These are phyloP conservation scores for Nasonia longicornis DNA, from an alignment of 1,140 invertebrate genomes.

Conservation along the genomic window DNA sequence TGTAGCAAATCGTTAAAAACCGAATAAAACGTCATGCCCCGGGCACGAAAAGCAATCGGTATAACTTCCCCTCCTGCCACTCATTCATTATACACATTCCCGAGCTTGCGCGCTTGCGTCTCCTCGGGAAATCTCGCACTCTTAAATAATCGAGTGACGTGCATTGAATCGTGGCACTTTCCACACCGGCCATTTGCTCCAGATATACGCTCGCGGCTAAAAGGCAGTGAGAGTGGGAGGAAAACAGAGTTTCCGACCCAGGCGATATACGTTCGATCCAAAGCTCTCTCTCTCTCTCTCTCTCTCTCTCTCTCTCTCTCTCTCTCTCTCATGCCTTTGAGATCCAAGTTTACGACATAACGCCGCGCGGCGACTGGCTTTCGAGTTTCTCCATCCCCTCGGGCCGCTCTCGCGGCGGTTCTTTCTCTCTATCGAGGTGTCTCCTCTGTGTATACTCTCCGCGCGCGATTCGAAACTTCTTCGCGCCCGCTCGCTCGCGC, in stretches of 20 bases:
- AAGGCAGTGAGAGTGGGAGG: background rate
- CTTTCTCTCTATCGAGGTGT: background rate
- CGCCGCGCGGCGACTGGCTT: background rate
- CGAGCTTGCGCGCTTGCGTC: no score
- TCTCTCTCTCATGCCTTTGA: background rate
- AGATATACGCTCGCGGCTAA: slow-evolving; percentile 35
- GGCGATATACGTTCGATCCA: background rate
- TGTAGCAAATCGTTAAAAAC: no score
- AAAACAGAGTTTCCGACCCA: slow-evolving; percentile 16
- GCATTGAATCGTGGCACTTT: slow-evolving; percentile 48
- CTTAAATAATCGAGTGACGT: slow-evolving; percentile 48
- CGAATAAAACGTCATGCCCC: no score
- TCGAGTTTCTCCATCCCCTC: background rate
- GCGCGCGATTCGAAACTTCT: background rate
- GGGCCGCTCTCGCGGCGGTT: background rate
- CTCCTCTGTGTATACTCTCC: no score
- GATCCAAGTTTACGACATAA: slow-evolving; percentile 35
- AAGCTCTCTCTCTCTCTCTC: no score
- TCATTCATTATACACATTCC: no score
- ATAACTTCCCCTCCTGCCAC: no score
- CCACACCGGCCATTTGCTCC: slow-evolving; percentile 38
- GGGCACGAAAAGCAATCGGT: no score
- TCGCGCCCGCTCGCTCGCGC: no score
- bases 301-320: background rate
- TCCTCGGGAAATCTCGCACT: background rate